These are phyloP conservation scores for Diaprepes abbreviatus DNA, from an alignment of 2,888 invertebrate species.

Conservation along the genomic window DNA sequence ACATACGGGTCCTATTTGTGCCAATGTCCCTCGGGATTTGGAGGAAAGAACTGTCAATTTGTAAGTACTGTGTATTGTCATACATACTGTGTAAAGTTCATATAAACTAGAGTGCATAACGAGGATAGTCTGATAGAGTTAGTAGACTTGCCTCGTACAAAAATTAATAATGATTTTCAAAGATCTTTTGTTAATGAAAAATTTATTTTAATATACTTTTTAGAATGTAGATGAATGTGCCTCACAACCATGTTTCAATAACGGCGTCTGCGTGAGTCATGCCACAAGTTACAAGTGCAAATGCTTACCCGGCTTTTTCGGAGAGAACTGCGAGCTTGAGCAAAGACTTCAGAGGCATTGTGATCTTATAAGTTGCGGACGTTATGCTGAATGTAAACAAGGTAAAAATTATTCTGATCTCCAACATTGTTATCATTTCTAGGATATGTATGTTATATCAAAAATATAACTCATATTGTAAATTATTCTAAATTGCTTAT, in stretches of 20 bases:
- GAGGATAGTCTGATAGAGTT: no score
- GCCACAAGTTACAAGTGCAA: conserved; percentile 71
- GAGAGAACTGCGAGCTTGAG: conserved; percentile 70
- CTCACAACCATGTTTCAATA: conserved; percentile 74
- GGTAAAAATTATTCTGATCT: conserved; percentile 50
- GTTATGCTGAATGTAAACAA: conserved; percentile 77
- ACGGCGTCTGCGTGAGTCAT: conserved; percentile 74
- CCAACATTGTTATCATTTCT: no score
- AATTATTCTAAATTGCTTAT: no score
- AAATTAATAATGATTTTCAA: background rate
- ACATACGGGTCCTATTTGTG: conserved; percentile 86
- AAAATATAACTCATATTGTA: no score
- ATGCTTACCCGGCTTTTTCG: conserved; percentile 71
- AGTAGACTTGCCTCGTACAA: no score
- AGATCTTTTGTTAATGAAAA: background rate
- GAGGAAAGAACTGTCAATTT: conserved; percentile 83
- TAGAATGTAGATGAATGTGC: conserved; percentile 72
- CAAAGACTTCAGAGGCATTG: conserved; percentile 67
- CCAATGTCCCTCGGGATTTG: conserved; percentile 83
- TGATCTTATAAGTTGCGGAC: conserved; percentile 73
- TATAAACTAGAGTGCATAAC: no score
- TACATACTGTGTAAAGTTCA: no score
- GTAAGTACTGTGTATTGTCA: conserved; percentile 67
- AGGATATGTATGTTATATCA: no score
- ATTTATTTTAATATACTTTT: conserved; percentile 35